A percentile compares a stretch with the other conserved stretches of the same genome.
Evolutionary conservation across 2,888 invertebrate genomes (phyloP).

Genomic region (Sinotaia quadrata): DNA sequence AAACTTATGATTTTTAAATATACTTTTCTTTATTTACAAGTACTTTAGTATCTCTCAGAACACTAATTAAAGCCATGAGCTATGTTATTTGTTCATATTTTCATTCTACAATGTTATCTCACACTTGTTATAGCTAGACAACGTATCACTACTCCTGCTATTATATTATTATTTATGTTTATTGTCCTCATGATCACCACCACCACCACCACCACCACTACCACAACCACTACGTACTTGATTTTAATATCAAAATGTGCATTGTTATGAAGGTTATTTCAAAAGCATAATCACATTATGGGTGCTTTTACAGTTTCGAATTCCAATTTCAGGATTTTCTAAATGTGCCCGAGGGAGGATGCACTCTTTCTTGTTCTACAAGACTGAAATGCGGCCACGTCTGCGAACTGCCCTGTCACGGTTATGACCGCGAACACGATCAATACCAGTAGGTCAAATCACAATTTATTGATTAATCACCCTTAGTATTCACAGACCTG

Average conservation of each 20-base stretch:
- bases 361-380: conserved; percentile 18
- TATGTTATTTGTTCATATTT: too few relatives aligned
- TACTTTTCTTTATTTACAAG: too few relatives aligned
- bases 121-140: too few relatives aligned
- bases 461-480: neutral
- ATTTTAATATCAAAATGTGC: too few relatives aligned
- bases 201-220: neutral
- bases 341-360: conserved; percentile 29
- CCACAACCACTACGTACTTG: neutral
- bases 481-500: too few relatives aligned
- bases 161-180: too few relatives aligned
- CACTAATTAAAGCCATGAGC: too few relatives aligned
- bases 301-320: neutral
- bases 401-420: conserved; percentile 26
- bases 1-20: too few relatives aligned
- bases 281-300: neutral
- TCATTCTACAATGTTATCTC: too few relatives aligned
- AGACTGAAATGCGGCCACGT: conserved; percentile 25
- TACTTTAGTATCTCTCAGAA: too few relatives aligned
- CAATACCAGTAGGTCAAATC: conserved; percentile 1
- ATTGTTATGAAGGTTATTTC: neutral
- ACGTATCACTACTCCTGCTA: too few relatives aligned
- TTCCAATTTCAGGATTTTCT: conserved; percentile 22
- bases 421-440: conserved; percentile 21
- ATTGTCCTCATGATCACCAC: too few relatives aligned